phyloP scores from a whole-genome alignment of 2,888 invertebrate species.

The Andrena dorsata region DNA sequence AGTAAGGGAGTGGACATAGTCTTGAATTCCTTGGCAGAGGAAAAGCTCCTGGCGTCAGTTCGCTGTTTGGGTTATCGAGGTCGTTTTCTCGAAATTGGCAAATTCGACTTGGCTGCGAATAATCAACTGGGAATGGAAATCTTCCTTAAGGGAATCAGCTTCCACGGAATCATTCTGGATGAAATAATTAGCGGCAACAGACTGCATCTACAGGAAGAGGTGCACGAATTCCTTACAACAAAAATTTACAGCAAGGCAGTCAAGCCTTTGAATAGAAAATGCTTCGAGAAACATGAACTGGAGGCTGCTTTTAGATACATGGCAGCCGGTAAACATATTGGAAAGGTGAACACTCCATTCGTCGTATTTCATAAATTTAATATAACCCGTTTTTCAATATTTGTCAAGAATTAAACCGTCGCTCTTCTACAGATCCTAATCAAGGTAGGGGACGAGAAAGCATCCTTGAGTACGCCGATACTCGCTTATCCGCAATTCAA shows the following conservation, averaged over 20 bases:
- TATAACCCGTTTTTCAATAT: background rate
- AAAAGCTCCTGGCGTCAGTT: slow-evolving; percentile 92
- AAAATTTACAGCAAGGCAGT: slow-evolving; percentile 86
- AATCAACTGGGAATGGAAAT: slow-evolving; percentile 88
- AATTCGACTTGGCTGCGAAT: slow-evolving; percentile 91
- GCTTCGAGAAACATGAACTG: slow-evolving; percentile 89
- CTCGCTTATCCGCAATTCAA: slow-evolving; percentile 86
- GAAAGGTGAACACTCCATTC: slow-evolving; percentile 87
- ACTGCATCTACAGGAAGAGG: rapidly evolving
- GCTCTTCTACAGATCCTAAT: slow-evolving; percentile 30
- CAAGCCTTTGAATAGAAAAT: slow-evolving; percentile 88
- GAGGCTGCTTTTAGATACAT: slow-evolving; percentile 90
- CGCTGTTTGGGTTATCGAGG: slow-evolving; percentile 88
- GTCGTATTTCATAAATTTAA: no score
- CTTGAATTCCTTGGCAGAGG: slow-evolving; percentile 96
- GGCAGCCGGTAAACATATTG: slow-evolving; percentile 92
- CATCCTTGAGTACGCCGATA: slow-evolving; percentile 71
- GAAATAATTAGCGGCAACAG: slow-evolving; percentile 86
- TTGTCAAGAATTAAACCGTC: background rate
- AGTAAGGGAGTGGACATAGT: slow-evolving; percentile 96
- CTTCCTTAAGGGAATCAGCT: slow-evolving; percentile 90
- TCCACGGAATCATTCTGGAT: slow-evolving; percentile 93
- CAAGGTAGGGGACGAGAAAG: slow-evolving; percentile 44
- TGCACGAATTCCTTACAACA: rapidly evolving
- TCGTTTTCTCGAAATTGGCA: slow-evolving; percentile 94